Evolutionary conservation across 2,113 vertebrate species (phyloP).

Genomic region (Semnornis frantzii): DNA sequence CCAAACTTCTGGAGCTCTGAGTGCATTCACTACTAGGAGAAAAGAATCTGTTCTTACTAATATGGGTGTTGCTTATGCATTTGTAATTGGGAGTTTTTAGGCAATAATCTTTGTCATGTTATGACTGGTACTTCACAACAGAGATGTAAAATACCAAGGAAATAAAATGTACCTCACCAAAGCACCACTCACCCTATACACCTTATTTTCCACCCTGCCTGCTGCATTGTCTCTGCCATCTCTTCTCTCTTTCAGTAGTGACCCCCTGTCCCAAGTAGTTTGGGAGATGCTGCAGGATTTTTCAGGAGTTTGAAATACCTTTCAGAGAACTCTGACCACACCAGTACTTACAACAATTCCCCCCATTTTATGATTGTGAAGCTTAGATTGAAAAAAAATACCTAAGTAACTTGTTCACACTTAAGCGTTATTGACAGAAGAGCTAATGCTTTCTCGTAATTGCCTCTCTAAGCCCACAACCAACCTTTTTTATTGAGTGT

Average conservation of each 20-base stretch:
- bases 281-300: background rate
- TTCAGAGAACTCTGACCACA: background rate
- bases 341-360: background rate
- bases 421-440: background rate
- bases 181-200: background rate
- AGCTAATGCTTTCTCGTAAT: background rate
- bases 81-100: background rate
- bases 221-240: background rate
- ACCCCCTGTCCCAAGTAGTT: background rate
- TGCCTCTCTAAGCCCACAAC: background rate
- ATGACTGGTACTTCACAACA: background rate
- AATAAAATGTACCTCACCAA: background rate
- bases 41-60: background rate
- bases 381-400: background rate
- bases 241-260: background rate
- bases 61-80: background rate
- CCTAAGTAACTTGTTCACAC: background rate
- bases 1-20: slow-evolving; percentile 38
- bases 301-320: background rate
- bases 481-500: background rate
- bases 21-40: background rate
- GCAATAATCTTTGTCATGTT: background rate
- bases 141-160: background rate
- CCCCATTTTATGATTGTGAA: background rate
- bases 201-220: background rate